A percentile compares a stretch with the other conserved stretches of the same genome.
phyloP scores from a whole-genome alignment of 2,113 vertebrate genomes.

The Caretta caretta region DNA sequence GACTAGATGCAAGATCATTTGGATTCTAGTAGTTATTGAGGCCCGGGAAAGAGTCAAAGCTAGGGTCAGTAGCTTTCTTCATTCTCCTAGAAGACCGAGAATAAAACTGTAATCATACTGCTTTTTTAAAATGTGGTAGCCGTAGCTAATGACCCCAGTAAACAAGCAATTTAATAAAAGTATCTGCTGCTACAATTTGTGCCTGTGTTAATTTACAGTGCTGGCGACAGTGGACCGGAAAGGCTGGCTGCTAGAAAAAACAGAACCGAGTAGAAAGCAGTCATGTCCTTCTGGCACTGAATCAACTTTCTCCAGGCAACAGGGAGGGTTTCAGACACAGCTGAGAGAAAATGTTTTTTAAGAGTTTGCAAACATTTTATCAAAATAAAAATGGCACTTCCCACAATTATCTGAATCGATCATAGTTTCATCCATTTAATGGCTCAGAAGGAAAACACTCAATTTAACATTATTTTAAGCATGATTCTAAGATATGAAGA shows the following conservation, averaged over 20 bases:
- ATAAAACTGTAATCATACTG: not conserved
- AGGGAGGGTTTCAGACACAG: not conserved
- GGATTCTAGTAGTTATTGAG: not conserved
- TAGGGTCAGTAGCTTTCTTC: not conserved
- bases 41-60: not conserved
- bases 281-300: not conserved
- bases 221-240: not conserved
- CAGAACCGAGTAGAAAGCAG: not conserved
- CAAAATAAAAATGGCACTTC: conserved; percentile 7
- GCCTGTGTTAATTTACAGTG: conserved; percentile 10
- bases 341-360: not conserved
- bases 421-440: not conserved
- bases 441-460: not conserved
- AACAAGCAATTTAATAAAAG: conserved; percentile 11
- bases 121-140: not conserved
- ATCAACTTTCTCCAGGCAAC: not conserved
- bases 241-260: not conserved
- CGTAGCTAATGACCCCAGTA: conserved; percentile 12
- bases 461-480: not conserved
- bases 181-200: not conserved
- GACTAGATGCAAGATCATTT: not conserved
- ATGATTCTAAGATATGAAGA: not conserved
- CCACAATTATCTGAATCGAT: not conserved
- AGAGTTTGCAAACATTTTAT: not conserved
- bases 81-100: conserved; percentile 18